Conservation (phyloP, 1,140 invertebrate genomes). For the Parapsyche elsis region DNA sequence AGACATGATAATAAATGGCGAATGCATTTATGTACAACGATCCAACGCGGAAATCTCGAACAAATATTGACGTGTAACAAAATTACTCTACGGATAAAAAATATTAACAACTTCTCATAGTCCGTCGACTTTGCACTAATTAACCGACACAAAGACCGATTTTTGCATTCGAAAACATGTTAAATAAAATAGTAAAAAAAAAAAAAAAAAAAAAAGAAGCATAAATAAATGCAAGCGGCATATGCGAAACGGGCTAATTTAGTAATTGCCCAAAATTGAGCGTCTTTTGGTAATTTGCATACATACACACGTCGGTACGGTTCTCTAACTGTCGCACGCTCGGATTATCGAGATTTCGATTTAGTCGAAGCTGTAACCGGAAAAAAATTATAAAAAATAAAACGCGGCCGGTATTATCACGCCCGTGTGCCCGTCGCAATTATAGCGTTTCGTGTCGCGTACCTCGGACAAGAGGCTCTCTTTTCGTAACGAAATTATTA, state of each 20-base stretch:
- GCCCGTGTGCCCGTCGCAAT: slow-evolving; percentile 38
- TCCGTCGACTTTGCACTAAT: background rate
- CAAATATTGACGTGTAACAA: slow-evolving; percentile 9
- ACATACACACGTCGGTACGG: background rate
- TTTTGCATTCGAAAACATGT: background rate
- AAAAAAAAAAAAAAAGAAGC: background rate
- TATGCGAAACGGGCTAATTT: slow-evolving; percentile 10
- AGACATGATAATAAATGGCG: background rate
- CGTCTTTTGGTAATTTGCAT: background rate
- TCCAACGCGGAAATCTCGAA: background rate
- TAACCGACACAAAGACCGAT: background rate
- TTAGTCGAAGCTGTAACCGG: background rate
- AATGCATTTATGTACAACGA: background rate
- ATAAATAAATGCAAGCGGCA: background rate
- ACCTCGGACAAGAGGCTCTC: slow-evolving; percentile 36
- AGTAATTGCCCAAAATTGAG: slow-evolving; percentile 2
- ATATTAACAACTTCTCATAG: background rate
- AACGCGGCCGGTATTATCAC: slow-evolving; percentile 36
- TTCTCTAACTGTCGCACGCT: slow-evolving; percentile 17
- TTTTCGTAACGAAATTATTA: slow-evolving; percentile 50
- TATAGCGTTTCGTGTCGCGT: slow-evolving; percentile 38
- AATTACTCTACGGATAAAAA: background rate
- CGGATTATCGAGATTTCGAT: background rate
- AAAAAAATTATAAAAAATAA: slow-evolving; percentile 8
- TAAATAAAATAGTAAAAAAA: background rate